Evolutionary conservation across 1,140 invertebrate genomes (phyloP).

Genomic region (Potamilus streckersoni): DNA sequence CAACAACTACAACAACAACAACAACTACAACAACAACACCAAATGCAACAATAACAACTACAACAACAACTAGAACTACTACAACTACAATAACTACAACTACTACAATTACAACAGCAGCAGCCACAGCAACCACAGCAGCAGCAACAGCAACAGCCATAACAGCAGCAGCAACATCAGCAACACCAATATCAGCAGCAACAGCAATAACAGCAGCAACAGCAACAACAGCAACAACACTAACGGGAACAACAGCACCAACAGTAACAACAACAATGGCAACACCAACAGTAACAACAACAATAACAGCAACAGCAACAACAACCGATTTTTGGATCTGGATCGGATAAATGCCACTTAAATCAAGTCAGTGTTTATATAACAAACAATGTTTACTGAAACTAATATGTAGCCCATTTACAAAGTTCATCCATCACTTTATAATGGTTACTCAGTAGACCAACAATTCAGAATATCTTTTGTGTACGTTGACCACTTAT

Average conservation of each 20-base stretch:
- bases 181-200: neutral
- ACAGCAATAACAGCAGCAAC: neutral
- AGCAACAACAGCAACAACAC: neutral
- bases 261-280: neutral
- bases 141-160: neutral
- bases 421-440: too few species aligned
- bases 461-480: too few species aligned
- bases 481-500: too few species aligned
- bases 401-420: too few species aligned
- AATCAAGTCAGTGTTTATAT: too few species aligned
- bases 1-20: neutral
- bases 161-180: too few species aligned
- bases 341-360: neutral
- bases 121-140: neutral
- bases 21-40: conserved; percentile 1
- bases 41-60: too few species aligned
- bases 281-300: neutral
- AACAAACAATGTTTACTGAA: too few species aligned
- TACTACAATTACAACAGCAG: neutral
- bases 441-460: too few species aligned
- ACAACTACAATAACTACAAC: neutral
- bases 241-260: neutral
- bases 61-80: neutral
- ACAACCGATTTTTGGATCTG: neutral
- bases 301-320: neutral